These are phyloP conservation scores for Cariama cristata DNA, from an alignment of 2,113 vertebrate genomes.

Conservation along the genomic window DNA sequence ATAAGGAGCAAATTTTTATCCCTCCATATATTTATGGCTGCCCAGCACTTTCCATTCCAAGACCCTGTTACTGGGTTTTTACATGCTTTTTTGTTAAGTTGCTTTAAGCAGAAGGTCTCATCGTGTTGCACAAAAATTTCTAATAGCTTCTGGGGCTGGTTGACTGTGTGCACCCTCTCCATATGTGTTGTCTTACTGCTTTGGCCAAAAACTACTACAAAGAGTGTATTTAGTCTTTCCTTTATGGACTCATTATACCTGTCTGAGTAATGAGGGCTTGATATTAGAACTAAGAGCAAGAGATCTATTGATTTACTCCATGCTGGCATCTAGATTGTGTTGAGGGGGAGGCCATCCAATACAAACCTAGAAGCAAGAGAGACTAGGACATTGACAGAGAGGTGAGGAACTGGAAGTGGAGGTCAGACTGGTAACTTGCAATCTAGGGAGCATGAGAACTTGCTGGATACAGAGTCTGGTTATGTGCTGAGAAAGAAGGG, in stretches of 20 bases:
- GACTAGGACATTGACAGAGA: background rate
- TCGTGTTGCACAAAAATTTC: background rate
- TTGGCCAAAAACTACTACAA: background rate
- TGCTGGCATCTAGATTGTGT: background rate
- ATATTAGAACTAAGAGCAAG: background rate
- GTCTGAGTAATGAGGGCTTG: background rate
- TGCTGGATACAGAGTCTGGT: background rate
- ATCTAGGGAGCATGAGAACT: background rate
- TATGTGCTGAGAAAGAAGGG: background rate
- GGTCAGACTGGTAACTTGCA: background rate
- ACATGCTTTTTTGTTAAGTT: background rate
- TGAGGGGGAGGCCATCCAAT: background rate
- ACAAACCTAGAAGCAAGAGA: background rate
- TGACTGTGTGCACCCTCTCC: background rate
- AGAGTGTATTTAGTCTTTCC: background rate
- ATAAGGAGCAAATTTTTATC: background rate
- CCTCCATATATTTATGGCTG: background rate
- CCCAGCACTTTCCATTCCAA: background rate
- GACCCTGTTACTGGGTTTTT: background rate
- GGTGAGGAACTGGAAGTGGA: background rate
- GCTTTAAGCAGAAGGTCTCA: background rate
- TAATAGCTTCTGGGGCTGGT: background rate
- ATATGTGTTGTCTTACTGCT: background rate
- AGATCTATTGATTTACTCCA: background rate
- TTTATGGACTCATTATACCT: background rate